Percentiles rank a stretch among this genome's conserved stretches.
phyloP scores from a whole-genome alignment of 1,140 invertebrate species.

The Cyclargus thomasi region DNA sequence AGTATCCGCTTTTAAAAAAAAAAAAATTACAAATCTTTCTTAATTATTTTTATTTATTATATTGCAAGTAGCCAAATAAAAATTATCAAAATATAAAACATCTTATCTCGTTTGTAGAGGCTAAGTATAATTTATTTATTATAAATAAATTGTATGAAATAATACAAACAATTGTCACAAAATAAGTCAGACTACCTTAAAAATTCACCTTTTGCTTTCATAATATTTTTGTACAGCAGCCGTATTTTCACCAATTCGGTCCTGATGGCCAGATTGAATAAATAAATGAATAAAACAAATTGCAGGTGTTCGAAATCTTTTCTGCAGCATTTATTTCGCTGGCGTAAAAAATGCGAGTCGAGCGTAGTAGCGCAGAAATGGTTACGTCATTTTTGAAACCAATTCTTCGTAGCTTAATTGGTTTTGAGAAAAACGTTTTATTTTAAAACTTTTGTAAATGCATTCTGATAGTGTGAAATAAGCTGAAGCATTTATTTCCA shows the following conservation, averaged over 20 bases:
- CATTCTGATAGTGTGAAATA: background rate
- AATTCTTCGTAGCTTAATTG: slow-evolving; percentile 4
- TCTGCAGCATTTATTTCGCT: slow-evolving; percentile 1
- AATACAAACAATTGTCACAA: background rate
- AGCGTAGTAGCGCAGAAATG: slow-evolving; percentile 4
- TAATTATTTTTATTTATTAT: too few relatives aligned
- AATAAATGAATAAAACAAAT: slow-evolving; percentile 8
- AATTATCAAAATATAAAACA: too few relatives aligned
- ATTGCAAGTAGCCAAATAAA: too few relatives aligned
- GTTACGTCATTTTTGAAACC: background rate
- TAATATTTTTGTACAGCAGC: background rate
- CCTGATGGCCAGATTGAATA: slow-evolving; percentile 2
- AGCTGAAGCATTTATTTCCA: background rate
- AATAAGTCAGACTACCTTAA: background rate
- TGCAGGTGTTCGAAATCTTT: background rate
- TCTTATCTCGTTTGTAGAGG: too few relatives aligned
- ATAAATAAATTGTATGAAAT: too few relatives aligned
- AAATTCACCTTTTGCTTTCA: background rate
- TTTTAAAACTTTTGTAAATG: slow-evolving; percentile 1
- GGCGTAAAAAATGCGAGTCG: slow-evolving; percentile 9
- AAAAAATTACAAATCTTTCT: too few relatives aligned
- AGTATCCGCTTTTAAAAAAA: too few relatives aligned
- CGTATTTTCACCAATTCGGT: background rate
- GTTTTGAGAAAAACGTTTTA: slow-evolving; percentile 7
- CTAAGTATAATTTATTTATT: too few relatives aligned